Percentiles rank a stretch among this genome's conserved stretches.
These are phyloP conservation scores for Malurus melanocephalus DNA, from an alignment of 2,113 vertebrate genomes.

Conservation along the genomic window DNA sequence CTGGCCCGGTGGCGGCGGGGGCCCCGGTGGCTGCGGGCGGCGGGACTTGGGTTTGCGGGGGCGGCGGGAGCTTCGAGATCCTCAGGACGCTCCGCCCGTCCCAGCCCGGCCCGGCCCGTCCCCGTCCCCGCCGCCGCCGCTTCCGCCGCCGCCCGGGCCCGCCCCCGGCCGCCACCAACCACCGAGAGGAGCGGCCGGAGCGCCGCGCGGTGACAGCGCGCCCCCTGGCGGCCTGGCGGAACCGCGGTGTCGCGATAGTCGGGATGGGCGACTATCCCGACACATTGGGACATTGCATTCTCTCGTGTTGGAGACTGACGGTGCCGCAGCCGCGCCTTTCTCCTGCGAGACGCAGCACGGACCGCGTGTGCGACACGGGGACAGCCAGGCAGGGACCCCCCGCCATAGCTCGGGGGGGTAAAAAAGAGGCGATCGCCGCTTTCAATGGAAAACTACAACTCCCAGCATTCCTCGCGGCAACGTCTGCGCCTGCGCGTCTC, in stretches of 20 bases:
- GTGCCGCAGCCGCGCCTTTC: not conserved
- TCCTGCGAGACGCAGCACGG: no score
- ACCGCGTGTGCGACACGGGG: no score
- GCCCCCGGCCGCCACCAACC: not conserved
- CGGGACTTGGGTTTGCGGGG: not conserved
- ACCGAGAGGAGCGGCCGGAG: not conserved
- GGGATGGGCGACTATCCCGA: no score
- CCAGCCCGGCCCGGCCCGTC: not conserved
- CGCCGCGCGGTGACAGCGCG: not conserved
- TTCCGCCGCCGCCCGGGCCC: not conserved
- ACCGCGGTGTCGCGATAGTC: not conserved
- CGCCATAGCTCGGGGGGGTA: not conserved
- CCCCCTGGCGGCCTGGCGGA: not conserved
- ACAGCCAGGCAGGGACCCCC: no score
- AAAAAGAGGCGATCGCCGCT: accelerated
- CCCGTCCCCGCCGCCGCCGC: not conserved
- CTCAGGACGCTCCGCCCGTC: not conserved
- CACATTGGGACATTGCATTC: no score
- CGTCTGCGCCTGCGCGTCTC: not conserved
- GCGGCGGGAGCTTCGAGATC: not conserved
- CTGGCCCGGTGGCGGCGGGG: not conserved
- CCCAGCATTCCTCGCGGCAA: not conserved
- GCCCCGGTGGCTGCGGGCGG: not conserved
- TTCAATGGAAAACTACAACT: not conserved
- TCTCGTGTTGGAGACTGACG: not conserved